Percentiles rank a stretch among this genome's conserved stretches.
Evolutionary conservation across 2,888 invertebrate genomes (phyloP).

Genomic region (Epiperipatus broadwayi): DNA sequence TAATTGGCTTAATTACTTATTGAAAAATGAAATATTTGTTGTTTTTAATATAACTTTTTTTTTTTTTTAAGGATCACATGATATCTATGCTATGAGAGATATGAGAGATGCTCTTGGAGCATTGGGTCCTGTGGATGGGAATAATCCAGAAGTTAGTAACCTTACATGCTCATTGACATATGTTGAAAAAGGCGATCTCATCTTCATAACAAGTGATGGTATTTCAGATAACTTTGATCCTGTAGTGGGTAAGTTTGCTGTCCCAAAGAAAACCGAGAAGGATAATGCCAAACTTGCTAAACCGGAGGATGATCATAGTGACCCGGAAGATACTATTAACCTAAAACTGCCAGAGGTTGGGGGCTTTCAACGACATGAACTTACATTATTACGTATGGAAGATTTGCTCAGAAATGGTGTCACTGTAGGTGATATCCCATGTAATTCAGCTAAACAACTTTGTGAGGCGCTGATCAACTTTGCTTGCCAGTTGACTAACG

Average conservation of each 20-base stretch:
- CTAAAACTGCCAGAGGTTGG: slow-evolving; percentile 41
- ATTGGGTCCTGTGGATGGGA: slow-evolving; percentile 63
- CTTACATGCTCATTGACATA: slow-evolving; percentile 63
- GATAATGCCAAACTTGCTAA: slow-evolving; percentile 14
- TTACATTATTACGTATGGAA: slow-evolving; percentile 51
- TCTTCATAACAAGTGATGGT: slow-evolving; percentile 72
- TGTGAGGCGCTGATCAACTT: slow-evolving; percentile 56
- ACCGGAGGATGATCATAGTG: background rate
- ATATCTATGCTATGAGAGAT: slow-evolving; percentile 58
- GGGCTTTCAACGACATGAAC: slow-evolving; percentile 51
- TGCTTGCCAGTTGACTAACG: slow-evolving; percentile 53
- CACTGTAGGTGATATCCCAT: slow-evolving; percentile 37
- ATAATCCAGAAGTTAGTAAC: slow-evolving; percentile 64
- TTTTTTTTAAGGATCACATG: slow-evolving; percentile 46
- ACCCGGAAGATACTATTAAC: background rate
- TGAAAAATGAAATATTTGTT: background rate
- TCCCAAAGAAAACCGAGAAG: slow-evolving; percentile 24
- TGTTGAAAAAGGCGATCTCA: slow-evolving; percentile 56
- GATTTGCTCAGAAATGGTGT: slow-evolving; percentile 50
- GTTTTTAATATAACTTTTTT: background rate
- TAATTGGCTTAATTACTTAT: slow-evolving; percentile 1
- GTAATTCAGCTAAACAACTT: slow-evolving; percentile 39
- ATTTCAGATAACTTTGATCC: slow-evolving; percentile 79
- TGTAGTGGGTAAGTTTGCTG: slow-evolving; percentile 66
- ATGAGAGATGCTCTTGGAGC: slow-evolving; percentile 76